Conservation (phyloP, 2,888 invertebrate species). For the Idaea straminata region DNA sequence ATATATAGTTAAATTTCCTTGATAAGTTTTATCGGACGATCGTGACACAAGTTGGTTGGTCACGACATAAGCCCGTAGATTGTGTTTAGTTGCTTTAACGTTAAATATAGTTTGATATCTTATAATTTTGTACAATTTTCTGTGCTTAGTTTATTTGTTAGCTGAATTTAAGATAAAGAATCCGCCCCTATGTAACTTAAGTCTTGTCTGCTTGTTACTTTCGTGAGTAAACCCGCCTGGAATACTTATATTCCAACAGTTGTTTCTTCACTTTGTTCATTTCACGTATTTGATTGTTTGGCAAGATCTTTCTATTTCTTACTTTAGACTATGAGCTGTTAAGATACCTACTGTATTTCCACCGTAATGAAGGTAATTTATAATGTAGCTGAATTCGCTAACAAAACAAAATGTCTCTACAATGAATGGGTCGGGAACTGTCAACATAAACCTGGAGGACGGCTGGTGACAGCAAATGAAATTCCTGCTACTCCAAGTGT, state of each 20-base stretch:
- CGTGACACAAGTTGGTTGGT: neutral
- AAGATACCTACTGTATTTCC: neutral
- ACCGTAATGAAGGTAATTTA: neutral
- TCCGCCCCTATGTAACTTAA: neutral
- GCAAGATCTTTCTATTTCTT: neutral
- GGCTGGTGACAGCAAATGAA: conserved; percentile 20
- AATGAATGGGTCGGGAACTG: conserved; percentile 3
- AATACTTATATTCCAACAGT: neutral
- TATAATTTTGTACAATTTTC: too few relatives aligned
- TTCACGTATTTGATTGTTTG: neutral
- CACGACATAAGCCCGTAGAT: neutral
- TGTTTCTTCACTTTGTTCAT: neutral
- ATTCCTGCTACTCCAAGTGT: conserved; percentile 13
- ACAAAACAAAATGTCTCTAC: neutral
- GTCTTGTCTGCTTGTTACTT: neutral
- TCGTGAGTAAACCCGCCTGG: neutral
- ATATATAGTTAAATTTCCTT: neutral
- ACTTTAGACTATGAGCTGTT: neutral
- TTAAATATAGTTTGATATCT: neutral
- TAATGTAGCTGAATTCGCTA: neutral
- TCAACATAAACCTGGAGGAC: neutral
- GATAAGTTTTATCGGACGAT: neutral
- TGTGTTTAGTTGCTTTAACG: neutral
- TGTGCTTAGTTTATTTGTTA: neutral
- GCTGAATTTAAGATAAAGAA: neutral